Conservation (phyloP, 2,797 vertebrate genomes). For the Halcyon chelicuti region DNA sequence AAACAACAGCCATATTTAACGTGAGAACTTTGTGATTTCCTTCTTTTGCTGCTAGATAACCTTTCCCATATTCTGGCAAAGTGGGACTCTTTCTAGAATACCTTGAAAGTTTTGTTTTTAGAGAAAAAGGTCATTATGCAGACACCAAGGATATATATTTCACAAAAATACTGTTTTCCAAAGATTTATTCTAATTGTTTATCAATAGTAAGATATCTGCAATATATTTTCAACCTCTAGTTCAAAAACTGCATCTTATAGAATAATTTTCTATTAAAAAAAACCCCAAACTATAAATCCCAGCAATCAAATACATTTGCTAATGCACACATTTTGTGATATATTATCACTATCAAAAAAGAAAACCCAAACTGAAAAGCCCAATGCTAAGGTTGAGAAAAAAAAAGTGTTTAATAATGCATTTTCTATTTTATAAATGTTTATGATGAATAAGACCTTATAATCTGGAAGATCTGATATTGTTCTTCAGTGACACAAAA, state of each 20-base stretch:
- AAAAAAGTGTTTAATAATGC: background rate
- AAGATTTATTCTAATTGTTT: background rate
- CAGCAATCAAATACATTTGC: background rate
- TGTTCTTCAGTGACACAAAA: background rate
- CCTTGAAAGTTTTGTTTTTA: background rate
- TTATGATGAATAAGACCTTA: background rate
- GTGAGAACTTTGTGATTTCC: background rate
- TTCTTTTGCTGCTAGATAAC: background rate
- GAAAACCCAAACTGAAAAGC: background rate
- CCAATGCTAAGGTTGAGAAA: background rate
- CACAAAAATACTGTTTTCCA: background rate
- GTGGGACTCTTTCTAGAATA: background rate
- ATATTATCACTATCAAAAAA: background rate
- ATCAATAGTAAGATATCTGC: background rate
- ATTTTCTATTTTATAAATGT: background rate
- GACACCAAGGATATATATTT: background rate
- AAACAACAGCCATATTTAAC: background rate
- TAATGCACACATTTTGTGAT: background rate
- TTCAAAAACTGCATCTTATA: background rate
- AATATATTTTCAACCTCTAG: background rate
- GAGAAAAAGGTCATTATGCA: background rate
- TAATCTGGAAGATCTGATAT: background rate
- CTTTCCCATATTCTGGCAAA: background rate
- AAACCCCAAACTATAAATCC: background rate
- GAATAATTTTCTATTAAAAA: background rate